These are phyloP conservation scores for Lordiphosa mommai DNA, from an alignment of 1,140 invertebrate species.

Conservation along the genomic window DNA sequence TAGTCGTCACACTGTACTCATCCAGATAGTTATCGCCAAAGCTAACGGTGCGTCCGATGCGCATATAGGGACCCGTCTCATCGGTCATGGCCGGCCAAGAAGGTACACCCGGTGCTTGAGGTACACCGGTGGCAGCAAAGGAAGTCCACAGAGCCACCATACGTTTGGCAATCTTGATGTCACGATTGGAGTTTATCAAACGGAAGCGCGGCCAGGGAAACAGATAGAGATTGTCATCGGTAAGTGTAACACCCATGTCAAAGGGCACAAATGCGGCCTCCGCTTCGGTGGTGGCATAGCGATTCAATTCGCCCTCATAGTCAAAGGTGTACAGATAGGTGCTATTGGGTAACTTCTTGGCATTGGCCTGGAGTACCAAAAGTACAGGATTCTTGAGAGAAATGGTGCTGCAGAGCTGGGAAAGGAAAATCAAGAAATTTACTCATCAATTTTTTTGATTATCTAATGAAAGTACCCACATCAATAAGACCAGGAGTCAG, in stretches of 20 bases:
- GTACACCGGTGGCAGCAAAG: slow-evolving; percentile 62
- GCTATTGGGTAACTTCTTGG: slow-evolving; percentile 67
- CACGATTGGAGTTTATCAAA: slow-evolving; percentile 53
- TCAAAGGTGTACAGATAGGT: slow-evolving; percentile 73
- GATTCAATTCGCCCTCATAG: slow-evolving; percentile 69
- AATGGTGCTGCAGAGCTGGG: slow-evolving; percentile 69
- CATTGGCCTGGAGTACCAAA: slow-evolving; percentile 69
- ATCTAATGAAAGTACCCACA: slow-evolving; percentile 31
- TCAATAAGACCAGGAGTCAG: slow-evolving; percentile 69
- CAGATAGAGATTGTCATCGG: slow-evolving; percentile 78
- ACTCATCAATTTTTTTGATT: neutral
- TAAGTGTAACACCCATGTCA: slow-evolving; percentile 70
- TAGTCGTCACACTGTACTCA: slow-evolving; percentile 62
- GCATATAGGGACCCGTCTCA: slow-evolving; percentile 70
- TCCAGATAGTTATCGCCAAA: slow-evolving; percentile 69
- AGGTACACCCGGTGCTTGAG: slow-evolving; percentile 43
- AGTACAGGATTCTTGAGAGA: slow-evolving; percentile 73
- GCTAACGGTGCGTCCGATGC: slow-evolving; percentile 54
- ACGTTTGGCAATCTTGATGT: slow-evolving; percentile 65
- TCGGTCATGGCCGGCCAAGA: slow-evolving; percentile 64
- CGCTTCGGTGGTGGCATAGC: slow-evolving; percentile 45
- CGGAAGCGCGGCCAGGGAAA: slow-evolving; percentile 74
- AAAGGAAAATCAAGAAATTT: neutral
- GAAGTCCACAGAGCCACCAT: slow-evolving; percentile 74
- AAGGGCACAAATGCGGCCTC: slow-evolving; percentile 61